Evolutionary conservation across 2,113 vertebrate species (phyloP).

Genomic region (Corythornis vintsioides): DNA sequence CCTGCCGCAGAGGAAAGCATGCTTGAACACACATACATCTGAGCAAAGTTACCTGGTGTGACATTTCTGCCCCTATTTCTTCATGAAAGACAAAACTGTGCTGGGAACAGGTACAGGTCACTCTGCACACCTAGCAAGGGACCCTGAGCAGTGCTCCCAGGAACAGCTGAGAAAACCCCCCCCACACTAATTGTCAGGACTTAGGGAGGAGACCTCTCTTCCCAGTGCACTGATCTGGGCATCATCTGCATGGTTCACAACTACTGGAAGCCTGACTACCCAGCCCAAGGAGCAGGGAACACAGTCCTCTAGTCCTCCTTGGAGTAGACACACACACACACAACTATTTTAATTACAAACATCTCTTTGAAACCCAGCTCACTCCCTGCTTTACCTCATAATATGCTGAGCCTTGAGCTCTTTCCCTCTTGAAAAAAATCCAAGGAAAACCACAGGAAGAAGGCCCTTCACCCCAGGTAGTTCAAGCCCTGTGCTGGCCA

Average conservation of each 20-base stretch:
- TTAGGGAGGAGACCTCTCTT: not conserved
- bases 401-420: not conserved
- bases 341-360: not conserved
- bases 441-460: not conserved
- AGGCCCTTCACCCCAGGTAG: not conserved
- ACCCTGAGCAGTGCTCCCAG: too few species aligned
- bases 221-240: fast-evolving
- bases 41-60: too few species aligned
- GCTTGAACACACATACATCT: too few species aligned
- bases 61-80: too few species aligned
- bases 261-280: not conserved
- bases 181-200: too few species aligned
- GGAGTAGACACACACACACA: not conserved
- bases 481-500: not conserved
- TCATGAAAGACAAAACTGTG: too few species aligned
- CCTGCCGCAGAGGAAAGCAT: too few species aligned
- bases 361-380: not conserved
- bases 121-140: too few species aligned
- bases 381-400: not conserved
- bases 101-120: too few species aligned
- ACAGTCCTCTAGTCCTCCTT: not conserved
- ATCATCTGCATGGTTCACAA: not conserved
- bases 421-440: not conserved
- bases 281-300: not conserved
- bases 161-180: too few species aligned